Conservation (phyloP, 2,797 vertebrate genomes). For the Streptopelia turtur region DNA sequence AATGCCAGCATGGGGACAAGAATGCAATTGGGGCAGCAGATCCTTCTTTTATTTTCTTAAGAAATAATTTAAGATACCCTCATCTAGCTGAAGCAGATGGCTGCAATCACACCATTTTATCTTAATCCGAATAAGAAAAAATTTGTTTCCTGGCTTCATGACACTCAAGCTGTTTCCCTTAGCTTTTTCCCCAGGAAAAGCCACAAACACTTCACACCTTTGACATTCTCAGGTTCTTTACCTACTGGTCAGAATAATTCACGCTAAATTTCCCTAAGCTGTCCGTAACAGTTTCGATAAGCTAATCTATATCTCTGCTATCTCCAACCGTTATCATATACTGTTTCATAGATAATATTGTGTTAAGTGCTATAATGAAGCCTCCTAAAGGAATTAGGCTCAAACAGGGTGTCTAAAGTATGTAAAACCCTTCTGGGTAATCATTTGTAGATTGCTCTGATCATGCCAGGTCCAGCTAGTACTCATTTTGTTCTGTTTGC, state of each 20-base stretch:
- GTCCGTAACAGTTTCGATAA: neutral
- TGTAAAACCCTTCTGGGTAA: neutral
- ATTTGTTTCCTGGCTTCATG: slow-evolving; percentile 19
- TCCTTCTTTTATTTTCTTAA: slow-evolving; percentile 17
- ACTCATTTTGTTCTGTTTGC: neutral
- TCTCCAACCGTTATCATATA: neutral
- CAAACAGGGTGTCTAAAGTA: neutral
- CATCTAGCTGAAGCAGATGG: slow-evolving; percentile 62
- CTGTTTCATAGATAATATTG: neutral
- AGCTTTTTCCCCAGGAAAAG: slow-evolving; percentile 39
- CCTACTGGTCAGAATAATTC: neutral
- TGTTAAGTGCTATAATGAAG: neutral
- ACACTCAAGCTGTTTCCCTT: slow-evolving; percentile 46
- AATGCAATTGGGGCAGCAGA: neutral
- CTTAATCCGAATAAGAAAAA: slow-evolving; percentile 48
- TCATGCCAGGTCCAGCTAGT: neutral
- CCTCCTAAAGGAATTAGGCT: neutral
- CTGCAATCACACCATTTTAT: slow-evolving; percentile 56
- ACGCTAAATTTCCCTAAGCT: neutral
- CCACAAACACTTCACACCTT: slow-evolving; percentile 28
- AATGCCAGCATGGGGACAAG: neutral
- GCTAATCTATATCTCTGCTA: neutral
- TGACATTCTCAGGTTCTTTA: neutral
- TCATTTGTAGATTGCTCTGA: neutral
- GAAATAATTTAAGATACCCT: slow-evolving; percentile 43